These are phyloP conservation scores for Gopherus evgoodei DNA, from an alignment of 2,113 vertebrate species.

Conservation along the genomic window DNA sequence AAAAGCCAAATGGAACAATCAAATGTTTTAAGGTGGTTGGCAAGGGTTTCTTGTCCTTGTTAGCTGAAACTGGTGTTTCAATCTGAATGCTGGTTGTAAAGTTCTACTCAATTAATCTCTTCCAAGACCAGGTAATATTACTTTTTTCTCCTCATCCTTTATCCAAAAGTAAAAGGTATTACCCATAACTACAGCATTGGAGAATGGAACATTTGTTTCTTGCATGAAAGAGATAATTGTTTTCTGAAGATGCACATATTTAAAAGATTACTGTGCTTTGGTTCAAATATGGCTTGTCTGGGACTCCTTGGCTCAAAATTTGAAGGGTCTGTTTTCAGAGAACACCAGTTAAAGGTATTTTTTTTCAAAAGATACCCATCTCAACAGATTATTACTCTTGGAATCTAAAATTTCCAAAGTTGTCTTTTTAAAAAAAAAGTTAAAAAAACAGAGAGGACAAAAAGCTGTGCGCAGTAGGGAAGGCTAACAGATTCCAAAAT, in stretches of 20 bases:
- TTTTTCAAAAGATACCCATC: neutral
- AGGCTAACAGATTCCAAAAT: neutral
- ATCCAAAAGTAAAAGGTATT: neutral
- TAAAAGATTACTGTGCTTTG: neutral
- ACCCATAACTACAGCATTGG: neutral
- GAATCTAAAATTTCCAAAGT: neutral
- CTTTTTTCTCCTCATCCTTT: neutral
- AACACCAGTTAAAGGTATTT: neutral
- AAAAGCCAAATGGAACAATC: neutral
- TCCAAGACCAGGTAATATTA: neutral
- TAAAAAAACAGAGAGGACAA: neutral
- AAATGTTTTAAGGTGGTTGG: neutral
- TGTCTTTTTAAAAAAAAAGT: neutral
- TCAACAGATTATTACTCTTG: accelerated
- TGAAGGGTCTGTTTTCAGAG: neutral
- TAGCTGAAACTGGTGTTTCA: neutral
- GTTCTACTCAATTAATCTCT: neutral
- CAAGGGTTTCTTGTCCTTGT: neutral
- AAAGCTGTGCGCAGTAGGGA: neutral
- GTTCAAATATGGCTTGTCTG: neutral
- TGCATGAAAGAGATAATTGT: neutral
- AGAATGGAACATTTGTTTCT: neutral
- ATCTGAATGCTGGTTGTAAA: neutral
- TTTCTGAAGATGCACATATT: neutral
- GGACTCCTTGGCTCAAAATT: neutral